A percentile compares a stretch with the other conserved stretches of the same genome.
Evolutionary conservation across 2,888 invertebrate species (phyloP).

Genomic region (Petrophora chlorosata): DNA sequence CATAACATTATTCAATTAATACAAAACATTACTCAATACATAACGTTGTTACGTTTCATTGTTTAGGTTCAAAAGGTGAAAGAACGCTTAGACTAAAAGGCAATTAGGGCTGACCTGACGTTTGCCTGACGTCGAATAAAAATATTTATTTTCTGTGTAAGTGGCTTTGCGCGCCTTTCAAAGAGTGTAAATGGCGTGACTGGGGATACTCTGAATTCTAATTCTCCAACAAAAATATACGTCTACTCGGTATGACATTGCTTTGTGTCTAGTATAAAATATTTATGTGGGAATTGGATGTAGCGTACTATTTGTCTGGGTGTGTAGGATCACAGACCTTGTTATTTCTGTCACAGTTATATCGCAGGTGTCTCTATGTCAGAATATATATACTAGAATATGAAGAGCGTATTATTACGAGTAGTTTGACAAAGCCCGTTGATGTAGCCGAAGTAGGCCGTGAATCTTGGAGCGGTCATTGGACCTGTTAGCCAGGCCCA

Average conservation of each 20-base stretch:
- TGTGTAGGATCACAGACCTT: too few species aligned
- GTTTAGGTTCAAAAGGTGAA: conserved; percentile 17
- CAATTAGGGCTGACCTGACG: conserved; percentile 50
- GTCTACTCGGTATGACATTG: conserved; percentile 16
- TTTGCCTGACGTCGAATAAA: conserved; percentile 31
- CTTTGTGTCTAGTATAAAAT: conserved; percentile 7
- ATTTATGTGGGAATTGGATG: not conserved
- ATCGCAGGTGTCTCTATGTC: too few species aligned
- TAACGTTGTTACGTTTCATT: not conserved
- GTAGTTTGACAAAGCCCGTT: too few species aligned
- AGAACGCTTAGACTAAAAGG: conserved; percentile 37
- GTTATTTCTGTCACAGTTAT: too few species aligned
- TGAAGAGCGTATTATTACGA: too few species aligned
- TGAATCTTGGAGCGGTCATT: too few species aligned
- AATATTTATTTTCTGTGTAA: conserved; percentile 30
- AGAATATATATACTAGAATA: too few species aligned
- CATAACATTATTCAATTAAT: too few species aligned
- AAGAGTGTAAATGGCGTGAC: conserved; percentile 38
- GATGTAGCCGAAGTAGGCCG: too few species aligned
- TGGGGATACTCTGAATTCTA: conserved; percentile 22
- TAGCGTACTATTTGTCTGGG: too few species aligned
- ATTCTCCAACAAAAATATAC: conserved; percentile 20
- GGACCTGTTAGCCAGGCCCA: too few species aligned
- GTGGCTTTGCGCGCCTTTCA: conserved; percentile 26
- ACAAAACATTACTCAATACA: not conserved